Base-by-base conservation (phyloP, 2,113 vertebrate genomes). In the Callaeas wilsoni region DNA sequence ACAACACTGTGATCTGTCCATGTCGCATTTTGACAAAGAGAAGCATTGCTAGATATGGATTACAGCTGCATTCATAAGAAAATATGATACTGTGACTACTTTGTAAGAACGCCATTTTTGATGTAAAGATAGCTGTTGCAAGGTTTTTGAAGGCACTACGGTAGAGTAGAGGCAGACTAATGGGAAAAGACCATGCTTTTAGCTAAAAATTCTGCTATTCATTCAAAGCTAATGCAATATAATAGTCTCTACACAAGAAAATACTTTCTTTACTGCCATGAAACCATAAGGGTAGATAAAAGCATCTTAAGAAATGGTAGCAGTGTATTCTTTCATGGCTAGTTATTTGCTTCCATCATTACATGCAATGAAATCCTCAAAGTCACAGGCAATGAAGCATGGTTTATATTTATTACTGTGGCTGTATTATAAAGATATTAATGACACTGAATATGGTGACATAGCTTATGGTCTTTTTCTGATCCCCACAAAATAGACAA, bases 381-480 rank as follows among this genome's bases (percentile, higher is more conserved):
- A 81, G 47, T 86, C n/a, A 91, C 35, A 73, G 71, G 67, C 20
- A 73, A 17, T 86, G 65, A 73, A 82, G 25, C 32, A 16, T 82
- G n/a, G 60, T 93, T 91, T 77, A 64, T 87, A 89, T 80, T 94
- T 96, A 67, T 84, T 84, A 57, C 12, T 8, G 16, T 56, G 65
- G 19, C 41, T 73, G 15, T 37, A 67, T 70, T 80, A 90, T 46
- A 76, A 49, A 91, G n/a, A 50, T 84, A 30, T 85, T 90, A 76
- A 53, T 92, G 86, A 79, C 7, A 12, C 37, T 50, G 63, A 67
- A 42, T 68, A 44, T 59, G 37, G n/a, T 76, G n/a, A 64, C 16
- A 70, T 60, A 80, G 27, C 23, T 79, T 71, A 56, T 7, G 41
- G 1, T 68, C 7, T 86, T 47, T 78, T 42, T n/a, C 26, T 89